These are phyloP conservation scores for Nesometra sesokonis DNA, from an alignment of 35 echinoderm and acorn worm species.

Conservation along the genomic window DNA sequence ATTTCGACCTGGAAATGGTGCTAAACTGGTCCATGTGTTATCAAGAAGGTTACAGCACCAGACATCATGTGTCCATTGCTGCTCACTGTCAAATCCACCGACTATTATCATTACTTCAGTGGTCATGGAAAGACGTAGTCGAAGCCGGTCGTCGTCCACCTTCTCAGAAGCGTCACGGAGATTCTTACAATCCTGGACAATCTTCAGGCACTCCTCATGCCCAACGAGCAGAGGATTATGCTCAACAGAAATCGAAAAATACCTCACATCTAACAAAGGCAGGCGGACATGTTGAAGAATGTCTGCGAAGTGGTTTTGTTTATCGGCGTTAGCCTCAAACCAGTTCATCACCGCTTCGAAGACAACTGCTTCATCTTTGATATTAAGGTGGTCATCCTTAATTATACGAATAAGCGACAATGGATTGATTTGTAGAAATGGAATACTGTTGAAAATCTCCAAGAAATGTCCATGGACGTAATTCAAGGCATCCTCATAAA, in stretches of 20 bases:
- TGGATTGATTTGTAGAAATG: conserved; percentile 34
- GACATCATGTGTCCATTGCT: conserved; percentile 79
- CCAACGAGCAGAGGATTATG: conserved; percentile 29
- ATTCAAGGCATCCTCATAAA: conserved; percentile 63
- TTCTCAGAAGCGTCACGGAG: conserved; percentile 44
- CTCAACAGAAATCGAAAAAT: conserved; percentile 42
- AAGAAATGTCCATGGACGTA: conserved; percentile 55
- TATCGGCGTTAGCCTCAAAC: conserved; percentile 39
- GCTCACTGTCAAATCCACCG: conserved; percentile 77
- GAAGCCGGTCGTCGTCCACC: conserved; percentile 53
- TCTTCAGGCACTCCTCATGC: conserved; percentile 1
- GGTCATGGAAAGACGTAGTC: conserved; percentile 85
- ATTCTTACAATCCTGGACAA: conserved; percentile 41
- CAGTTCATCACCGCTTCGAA: conserved; percentile 68
- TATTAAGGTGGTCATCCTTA: conserved; percentile 66
- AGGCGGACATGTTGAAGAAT: conserved; percentile 65
- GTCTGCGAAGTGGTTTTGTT: conserved; percentile 9
- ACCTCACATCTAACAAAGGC: conserved; percentile 65
- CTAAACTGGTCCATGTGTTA: conserved; percentile 58
- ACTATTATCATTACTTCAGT: conserved; percentile 81
- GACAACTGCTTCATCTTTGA: conserved; percentile 76
- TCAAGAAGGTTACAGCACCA: conserved; percentile 71
- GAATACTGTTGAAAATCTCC: conserved; percentile 39
- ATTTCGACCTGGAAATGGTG: conserved; percentile 78
- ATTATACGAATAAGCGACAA: conserved; percentile 43